Conservation (phyloP, 37 sponge, comb jelly and placozoan species). For the Lycopodina hypogea region DNA sequence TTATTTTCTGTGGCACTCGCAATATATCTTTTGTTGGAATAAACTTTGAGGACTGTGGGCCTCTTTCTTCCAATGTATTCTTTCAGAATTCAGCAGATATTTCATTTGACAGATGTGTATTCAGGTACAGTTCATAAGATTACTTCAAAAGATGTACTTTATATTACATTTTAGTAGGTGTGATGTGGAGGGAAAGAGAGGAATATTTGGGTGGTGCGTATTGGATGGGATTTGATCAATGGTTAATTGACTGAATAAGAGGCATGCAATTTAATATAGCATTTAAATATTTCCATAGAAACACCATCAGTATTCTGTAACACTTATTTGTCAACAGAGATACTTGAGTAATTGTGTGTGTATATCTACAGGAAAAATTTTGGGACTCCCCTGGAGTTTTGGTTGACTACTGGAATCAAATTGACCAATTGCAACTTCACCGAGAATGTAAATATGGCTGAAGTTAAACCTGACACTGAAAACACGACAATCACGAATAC, state of each 20-base stretch:
- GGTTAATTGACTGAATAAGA: too few species aligned
- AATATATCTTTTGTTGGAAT: slow-evolving; percentile 39
- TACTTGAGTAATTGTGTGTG: too few species aligned
- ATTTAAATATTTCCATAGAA: too few species aligned
- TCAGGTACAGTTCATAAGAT: slow-evolving; percentile 36
- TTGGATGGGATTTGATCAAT: too few species aligned
- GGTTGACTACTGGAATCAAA: slow-evolving; percentile 19
- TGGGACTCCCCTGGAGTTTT: slow-evolving; percentile 50
- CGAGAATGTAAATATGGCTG: slow-evolving; percentile 34
- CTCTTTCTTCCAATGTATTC: slow-evolving; percentile 56
- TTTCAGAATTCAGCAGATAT: slow-evolving; percentile 15
- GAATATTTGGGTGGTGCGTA: too few species aligned
- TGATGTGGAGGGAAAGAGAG: too few species aligned
- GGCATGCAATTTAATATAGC: too few species aligned
- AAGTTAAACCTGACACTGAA: neutral
- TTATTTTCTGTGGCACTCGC: slow-evolving; percentile 10
- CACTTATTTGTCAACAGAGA: too few species aligned
- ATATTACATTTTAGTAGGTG: too few species aligned
- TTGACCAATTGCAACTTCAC: slow-evolving; percentile 42
- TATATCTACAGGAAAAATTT: slow-evolving; percentile 31
- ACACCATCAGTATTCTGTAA: too few species aligned
- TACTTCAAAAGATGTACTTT: too few species aligned
- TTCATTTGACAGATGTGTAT: slow-evolving; percentile 39
- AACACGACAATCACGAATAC: slow-evolving; percentile 31
- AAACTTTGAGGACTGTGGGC: slow-evolving; percentile 62